Evolutionary conservation across 2,797 vertebrate genomes (phyloP), one percentile per base, ranked within the genome.

Genomic region (Meriones psammophilus): DNA sequence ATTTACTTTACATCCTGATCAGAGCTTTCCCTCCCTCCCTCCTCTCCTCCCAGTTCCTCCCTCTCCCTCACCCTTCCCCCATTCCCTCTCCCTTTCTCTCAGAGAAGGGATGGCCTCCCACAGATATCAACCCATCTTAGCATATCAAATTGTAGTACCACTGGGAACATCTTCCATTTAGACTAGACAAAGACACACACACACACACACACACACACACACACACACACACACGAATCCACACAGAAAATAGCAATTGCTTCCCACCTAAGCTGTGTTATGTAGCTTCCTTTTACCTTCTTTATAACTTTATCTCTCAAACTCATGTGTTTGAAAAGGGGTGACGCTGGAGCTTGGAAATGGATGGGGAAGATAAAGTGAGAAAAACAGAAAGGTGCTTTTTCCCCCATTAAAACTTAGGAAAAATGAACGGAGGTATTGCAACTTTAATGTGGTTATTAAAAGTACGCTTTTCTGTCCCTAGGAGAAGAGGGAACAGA

Each of bases 381-480:
- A 36, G 81, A 33, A 68, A 13, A 64, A 22, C 10, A 22, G 39
- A 46, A 56, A 85, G 4, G 64, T 42, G 17, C 33, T 1, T 64
- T 80, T 66, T 80, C 20, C 18, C 42, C 26, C 28, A 33, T 54
- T 81, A 87, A 95, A 83, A 89, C 71, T 86, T 86, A n/a, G 83
- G 15, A 73, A 24, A 71, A 94, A 92, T 33, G 36, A 92, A 83
- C 62, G 66, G 80, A 88, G 64, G 74, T 42, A 74, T 4, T 85
- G 30, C 30, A 33, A 73, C 33, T 71, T 62, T 81, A 87, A 87
- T 42, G 30, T 58, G 17, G 50, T 33, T 77, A 18, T 83, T 74
- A 33, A 79, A 68, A 86, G 64, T 15, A 79, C 12, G 5, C 54
- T 89, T 87, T 87, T 36, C 42, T 88, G 8, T 56, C 28, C 9